Evolutionary conservation across 2,113 vertebrate genomes (phyloP).

Genomic region (Tricholaema leucomelas): DNA sequence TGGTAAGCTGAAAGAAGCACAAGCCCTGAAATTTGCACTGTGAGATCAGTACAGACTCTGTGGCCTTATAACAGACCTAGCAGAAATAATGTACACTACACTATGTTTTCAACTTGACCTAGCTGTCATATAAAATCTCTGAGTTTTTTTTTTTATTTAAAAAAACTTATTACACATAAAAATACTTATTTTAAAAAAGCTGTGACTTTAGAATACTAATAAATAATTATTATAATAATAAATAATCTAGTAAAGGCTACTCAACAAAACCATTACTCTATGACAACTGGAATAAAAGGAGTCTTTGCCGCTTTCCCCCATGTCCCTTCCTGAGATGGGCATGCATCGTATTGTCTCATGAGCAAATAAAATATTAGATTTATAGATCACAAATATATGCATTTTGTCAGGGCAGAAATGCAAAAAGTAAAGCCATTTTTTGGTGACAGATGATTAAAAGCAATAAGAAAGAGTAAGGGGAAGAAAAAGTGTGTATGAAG

Average conservation of each 20-base stretch:
- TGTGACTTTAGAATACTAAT: not conserved
- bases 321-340: not conserved
- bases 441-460: not conserved
- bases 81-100: not conserved
- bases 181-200: not conserved
- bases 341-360: not conserved
- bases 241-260: not conserved
- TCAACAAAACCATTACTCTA: not conserved
- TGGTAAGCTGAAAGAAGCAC: not conserved
- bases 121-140: not conserved
- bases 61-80: not conserved
- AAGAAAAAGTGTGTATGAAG: accelerated
- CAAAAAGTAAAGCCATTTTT: not conserved
- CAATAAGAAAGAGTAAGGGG: not conserved
- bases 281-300: not conserved
- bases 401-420: not conserved
- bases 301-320: not conserved
- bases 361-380: not conserved
- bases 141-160: not conserved
- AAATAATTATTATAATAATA: no score
- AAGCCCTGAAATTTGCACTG: not conserved
- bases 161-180: accelerated
- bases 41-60: accelerated
- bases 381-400: not conserved
- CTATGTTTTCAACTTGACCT: not conserved